Base-by-base conservation (phyloP, 2,113 vertebrate genomes). In the western clawed frog (Xenopus tropicalis) region DNA sequence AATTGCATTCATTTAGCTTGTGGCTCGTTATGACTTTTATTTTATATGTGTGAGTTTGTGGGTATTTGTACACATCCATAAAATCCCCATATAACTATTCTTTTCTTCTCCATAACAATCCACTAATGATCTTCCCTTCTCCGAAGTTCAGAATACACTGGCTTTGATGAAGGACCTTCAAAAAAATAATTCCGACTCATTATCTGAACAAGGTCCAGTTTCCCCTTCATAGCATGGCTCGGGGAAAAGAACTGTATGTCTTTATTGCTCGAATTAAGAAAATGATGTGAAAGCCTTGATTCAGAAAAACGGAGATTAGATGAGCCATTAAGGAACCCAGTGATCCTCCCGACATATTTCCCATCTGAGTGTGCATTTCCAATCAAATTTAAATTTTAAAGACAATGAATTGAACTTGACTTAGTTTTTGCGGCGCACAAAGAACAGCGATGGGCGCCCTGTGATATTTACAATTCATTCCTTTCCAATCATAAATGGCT, bases 371-470 rank as follows among this genome's bases (percentile, higher is more conserved):
- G 77, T 78, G 58, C 66, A 79, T 81, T 85, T 85, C 70, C 67
- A 37, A 81, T 83, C 74, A 71, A 56, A 80, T 84, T 82, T 74
- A 72, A 84, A 85, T 78, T 20, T 19, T 21, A 79, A 72, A 83
- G 52, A 81, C 44, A 78, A 73, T 80, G 80, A 85, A 82, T 80
- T 54, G 1, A 70, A 84, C 46, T 11, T 62, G 75, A 42, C 62
- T 69, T 68, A 69, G 51, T 22, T 58, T n/a, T 75, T 82, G 80
- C 66, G 72, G 42, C 17, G 82, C 81, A 80, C 54, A 51, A 63
- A 70, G 58, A 66, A n/a, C 10, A 54, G 21, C 61, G 74, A 80
- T 77, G 72, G 63, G 16, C 73, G 74, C 66, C 62, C 61, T 79
- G 24, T 72, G 68, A 79, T 82, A 14, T 84, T 83, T 85, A 79